Base-by-base conservation (phyloP, 2,888 invertebrate species). In the Euphydryas editha region DNA sequence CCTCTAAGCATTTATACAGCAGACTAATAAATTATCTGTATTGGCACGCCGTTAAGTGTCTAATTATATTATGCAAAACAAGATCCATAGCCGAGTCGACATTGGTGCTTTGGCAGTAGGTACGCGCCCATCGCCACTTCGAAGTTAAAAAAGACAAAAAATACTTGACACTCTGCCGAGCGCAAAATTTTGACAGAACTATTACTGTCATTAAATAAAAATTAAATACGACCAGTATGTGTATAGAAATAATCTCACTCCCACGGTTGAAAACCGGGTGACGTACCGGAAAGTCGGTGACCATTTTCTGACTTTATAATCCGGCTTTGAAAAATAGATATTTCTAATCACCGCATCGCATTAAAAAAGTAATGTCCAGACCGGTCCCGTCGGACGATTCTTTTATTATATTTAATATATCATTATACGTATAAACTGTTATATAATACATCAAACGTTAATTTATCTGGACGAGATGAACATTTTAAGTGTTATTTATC, bases 391-490 rank as follows among this genome's bases (percentile, higher is more conserved):
- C 75, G 76, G 76, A 18, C 18, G 46, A 20, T 51, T 51, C 21
- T 51, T 51, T 76, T 73, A 56, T 73, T 83, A 78, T 81, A 84
- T 77, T 68, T 81, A 85, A 90, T 90, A 84, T 86, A 88, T 89
- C 88, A 88, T 86, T 82, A 81, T 2, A n/a, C 24, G 75, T 82
- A 82, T 81, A 80, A 82, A 80, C 77, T 81, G 80, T 87, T 86
- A 87, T 83, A 82, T 85, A 88, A 88, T 88, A 82, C 83, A 85
- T 87, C 86, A 84, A 85, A 77, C 72, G 70, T 79, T 87, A 84
- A 89, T 91, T 89, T 89, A 89, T 88, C 81, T 85, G 86, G 83
- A 87, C 90, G 73, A 82, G 83, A 77, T 85, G 84, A 86, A 85
- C 85, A 83, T 80, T 81, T 83, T 81, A 82, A 78, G 78, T 78